phyloP scores from a whole-genome alignment of 2,888 invertebrate species.

The Andrena fulva region DNA sequence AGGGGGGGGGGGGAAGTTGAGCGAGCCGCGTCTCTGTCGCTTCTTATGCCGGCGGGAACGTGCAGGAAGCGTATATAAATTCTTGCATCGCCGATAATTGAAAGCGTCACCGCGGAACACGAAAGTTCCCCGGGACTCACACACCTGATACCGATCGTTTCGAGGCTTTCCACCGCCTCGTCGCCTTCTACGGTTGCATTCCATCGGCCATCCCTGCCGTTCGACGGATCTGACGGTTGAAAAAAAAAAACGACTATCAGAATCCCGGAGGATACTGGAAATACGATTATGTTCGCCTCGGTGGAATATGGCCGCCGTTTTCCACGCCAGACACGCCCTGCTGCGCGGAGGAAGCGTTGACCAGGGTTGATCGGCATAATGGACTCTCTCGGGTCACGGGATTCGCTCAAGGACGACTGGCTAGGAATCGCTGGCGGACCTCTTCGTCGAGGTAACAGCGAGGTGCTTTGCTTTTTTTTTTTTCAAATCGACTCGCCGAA shows the following conservation, averaged over 20 bases:
- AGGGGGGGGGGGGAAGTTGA: neutral
- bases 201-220: conserved; percentile 19
- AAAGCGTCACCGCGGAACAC: conserved; percentile 35
- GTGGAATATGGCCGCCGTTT: neutral
- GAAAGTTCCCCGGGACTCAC: conserved; percentile 42
- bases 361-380: conserved; percentile 50
- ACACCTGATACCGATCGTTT: conserved; percentile 52
- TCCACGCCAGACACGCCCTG: conserved; percentile 12
- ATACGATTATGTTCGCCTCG: conserved; percentile 47
- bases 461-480: neutral
- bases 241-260: conserved; percentile 12
- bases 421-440: conserved; percentile 1
- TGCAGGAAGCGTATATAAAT: conserved; percentile 22
- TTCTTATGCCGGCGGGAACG: neutral
- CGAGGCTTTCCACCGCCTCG: conserved; percentile 25
- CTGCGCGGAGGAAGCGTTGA: neutral
- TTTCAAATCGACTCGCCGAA: neutral
- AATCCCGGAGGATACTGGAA: conserved; percentile 41
- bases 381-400: conserved; percentile 53
- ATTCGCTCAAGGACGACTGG: conserved; percentile 56
- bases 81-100: conserved; percentile 42
- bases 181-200: conserved; percentile 41
- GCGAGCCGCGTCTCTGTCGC: neutral
- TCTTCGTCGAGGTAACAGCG: conserved; percentile 5
- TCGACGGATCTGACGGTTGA: too few species aligned